These are phyloP conservation scores for Criorhina ranunculi DNA, from an alignment of 2,888 invertebrate genomes.

Conservation along the genomic window DNA sequence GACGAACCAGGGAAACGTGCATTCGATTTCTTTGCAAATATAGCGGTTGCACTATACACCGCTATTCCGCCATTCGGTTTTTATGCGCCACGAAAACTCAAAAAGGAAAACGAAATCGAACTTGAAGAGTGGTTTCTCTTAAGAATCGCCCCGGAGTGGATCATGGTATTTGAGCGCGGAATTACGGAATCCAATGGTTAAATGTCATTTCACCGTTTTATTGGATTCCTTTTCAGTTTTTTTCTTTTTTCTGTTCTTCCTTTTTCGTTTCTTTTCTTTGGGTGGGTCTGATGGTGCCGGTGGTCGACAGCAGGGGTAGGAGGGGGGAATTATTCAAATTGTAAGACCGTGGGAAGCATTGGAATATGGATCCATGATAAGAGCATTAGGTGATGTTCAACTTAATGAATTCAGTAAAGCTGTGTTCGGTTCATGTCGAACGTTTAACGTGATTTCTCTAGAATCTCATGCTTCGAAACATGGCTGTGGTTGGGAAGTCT, in stretches of 20 bases:
- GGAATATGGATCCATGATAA: conserved; percentile 21
- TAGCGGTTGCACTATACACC: conserved; percentile 13
- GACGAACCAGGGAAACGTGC: conserved; percentile 64
- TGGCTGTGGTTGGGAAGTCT: too few relatives aligned
- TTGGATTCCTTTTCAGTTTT: conserved; percentile 31
- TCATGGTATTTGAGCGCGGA: conserved; percentile 59
- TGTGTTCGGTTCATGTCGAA: conserved; percentile 11
- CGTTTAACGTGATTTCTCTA: too few relatives aligned
- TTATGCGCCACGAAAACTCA: conserved; percentile 27
- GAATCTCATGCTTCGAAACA: too few relatives aligned
- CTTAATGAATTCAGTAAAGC: conserved; percentile 35
- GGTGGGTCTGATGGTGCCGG: conserved; percentile 46
- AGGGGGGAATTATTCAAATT: conserved; percentile 46
- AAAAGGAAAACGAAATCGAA: conserved; percentile 33
- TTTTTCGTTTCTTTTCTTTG: conserved; percentile 28
- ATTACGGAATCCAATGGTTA: conserved; percentile 63
- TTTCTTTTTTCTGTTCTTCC: conserved; percentile 6
- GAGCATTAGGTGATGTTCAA: conserved; percentile 17
- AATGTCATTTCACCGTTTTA: conserved; percentile 62
- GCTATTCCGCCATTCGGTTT: too few relatives aligned
- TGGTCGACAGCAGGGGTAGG: too few relatives aligned
- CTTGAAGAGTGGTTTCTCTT: conserved; percentile 1
- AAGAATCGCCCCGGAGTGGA: conserved; percentile 57
- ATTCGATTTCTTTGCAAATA: conserved; percentile 48
- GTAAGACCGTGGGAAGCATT: conserved; percentile 50